A percentile compares a stretch with the other conserved stretches of the same genome.
These are phyloP conservation scores for Sus scrofa DNA, from an alignment of 2,113 vertebrate genomes.

Conservation along the genomic window T2T-Sscrofa CM000812.6:224251001-224251500, in stretches of 20 bases:
- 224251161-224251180: too few relatives aligned
- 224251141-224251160: not conserved
- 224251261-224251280: too few relatives aligned
- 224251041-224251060: slow-evolving; percentile 51
- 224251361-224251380: too few relatives aligned
- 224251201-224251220: too few relatives aligned
- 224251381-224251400: not conserved
- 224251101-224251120: not conserved
- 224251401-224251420: not conserved
- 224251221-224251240: too few relatives aligned
- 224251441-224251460: not conserved
- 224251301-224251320: too few relatives aligned
- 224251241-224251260: too few relatives aligned
- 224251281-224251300: too few relatives aligned
- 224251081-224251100: not conserved
- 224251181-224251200: too few relatives aligned
- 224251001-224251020: slow-evolving; percentile 44
- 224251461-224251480: not conserved
- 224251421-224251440: not conserved
- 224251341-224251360: too few relatives aligned
- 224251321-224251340: too few relatives aligned
- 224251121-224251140: not conserved
- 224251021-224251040: not conserved
- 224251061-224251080: slow-evolving; percentile 58
- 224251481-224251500: too few relatives aligned